A percentile compares a stretch with the other conserved stretches of the same genome.
Evolutionary conservation across 2,113 vertebrate species (phyloP).

Genomic region (Orthonyx spaldingii): DNA sequence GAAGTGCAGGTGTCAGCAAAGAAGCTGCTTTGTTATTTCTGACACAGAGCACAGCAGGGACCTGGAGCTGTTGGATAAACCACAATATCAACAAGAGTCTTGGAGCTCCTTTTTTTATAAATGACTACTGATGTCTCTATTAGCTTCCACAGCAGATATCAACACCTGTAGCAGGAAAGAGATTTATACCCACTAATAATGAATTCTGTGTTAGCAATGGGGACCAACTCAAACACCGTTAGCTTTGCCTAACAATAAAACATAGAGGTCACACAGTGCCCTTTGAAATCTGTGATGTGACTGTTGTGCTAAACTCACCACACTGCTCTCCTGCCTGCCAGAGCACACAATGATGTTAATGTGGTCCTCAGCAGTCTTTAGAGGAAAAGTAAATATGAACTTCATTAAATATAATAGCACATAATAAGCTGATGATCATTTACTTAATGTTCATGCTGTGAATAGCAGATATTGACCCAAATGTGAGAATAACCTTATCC

Average conservation of each 20-base stretch:
- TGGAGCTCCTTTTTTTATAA: neutral
- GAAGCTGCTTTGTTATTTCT: neutral
- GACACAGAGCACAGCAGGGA: neutral
- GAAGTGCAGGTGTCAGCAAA: neutral
- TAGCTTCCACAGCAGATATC: neutral
- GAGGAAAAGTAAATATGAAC: neutral
- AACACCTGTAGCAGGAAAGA: neutral
- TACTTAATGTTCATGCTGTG: neutral
- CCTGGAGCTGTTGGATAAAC: neutral
- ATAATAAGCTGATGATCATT: neutral
- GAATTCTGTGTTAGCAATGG: neutral
- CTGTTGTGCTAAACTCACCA: neutral
- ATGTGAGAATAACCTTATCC: neutral
- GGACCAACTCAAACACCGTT: neutral
- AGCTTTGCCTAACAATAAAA: neutral
- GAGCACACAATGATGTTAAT: accelerated
- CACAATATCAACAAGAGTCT: neutral
- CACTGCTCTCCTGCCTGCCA: neutral
- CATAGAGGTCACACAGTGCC: neutral
- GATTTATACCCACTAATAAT: neutral
- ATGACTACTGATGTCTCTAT: neutral
- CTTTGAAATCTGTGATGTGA: neutral
- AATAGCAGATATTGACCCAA: conserved; percentile 8
- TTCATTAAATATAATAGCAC: neutral
- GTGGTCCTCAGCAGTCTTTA: neutral